Base-by-base conservation (phyloP, 2,113 vertebrate genomes). In the Tragelaphus strepsiceros region DNA sequence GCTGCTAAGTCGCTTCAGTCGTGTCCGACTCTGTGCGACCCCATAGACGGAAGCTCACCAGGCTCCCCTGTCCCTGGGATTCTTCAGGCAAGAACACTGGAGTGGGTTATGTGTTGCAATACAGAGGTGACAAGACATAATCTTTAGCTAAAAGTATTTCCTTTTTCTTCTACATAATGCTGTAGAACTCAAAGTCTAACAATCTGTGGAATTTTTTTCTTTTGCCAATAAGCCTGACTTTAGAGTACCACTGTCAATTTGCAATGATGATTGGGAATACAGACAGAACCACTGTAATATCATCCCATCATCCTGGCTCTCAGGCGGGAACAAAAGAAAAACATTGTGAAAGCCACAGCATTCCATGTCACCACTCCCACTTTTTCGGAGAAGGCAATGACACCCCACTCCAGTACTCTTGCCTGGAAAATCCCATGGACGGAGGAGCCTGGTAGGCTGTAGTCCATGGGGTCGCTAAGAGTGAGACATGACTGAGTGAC, bases 61-160 rank as follows among this genome's bases (percentile, higher is more conserved):
- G n/a, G n/a, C n/a, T n/a, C n/a, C n/a, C n/a, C n/a, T n/a, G n/a
- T n/a, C n/a, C n/a, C n/a, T n/a, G n/a, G n/a, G n/a, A n/a, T n/a
- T n/a, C n/a, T n/a, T n/a, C n/a, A n/a, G n/a, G n/a, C n/a, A n/a
- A n/a, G n/a, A n/a, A n/a, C n/a, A n/a, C n/a, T n/a, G n/a, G n/a
- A n/a, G n/a, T n/a, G n/a, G n/a, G n/a, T n/a, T n/a, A 91, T 88
- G 71, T 30, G n/a, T 95, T 35, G 90, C 91, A 92, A 88, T 90
- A 93, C 13, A 90, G 71, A 87, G 46, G 94, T 90, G 58, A 78
- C 61, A 90, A 77, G 46, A 49, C 9, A 94, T 88, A 92, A 90
- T n/a, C 4, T 71, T 83, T 51, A 97, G 53, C 32, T 92, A 74
- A 86, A 94, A 91, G 24, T 77, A 80, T 84, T 92, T 78, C 26